Conservation (phyloP, 1,140 invertebrate species). For the Drosophila biarmipes region DNA sequence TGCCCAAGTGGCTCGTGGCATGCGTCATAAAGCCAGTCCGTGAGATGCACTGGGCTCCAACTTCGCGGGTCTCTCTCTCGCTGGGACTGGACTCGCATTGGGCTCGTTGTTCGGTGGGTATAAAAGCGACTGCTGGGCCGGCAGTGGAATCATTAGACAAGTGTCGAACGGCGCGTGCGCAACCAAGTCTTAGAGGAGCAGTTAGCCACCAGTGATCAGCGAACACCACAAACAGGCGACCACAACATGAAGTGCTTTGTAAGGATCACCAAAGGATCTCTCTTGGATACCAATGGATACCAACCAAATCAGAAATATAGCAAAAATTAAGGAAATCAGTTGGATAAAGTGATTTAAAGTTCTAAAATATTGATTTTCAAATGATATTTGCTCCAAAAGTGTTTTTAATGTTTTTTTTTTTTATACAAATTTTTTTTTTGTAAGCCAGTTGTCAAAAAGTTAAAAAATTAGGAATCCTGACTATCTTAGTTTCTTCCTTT, state of each 20-base stretch:
- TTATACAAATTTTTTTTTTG: not conserved
- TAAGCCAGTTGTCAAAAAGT: not conserved
- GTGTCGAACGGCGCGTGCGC: conserved; percentile 68
- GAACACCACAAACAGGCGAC: conserved; percentile 53
- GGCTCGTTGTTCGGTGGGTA: conserved; percentile 26
- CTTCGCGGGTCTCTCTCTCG: conserved; percentile 5
- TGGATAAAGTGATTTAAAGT: not conserved
- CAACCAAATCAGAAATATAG: not conserved
- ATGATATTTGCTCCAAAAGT: not conserved
- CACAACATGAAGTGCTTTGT: conserved; percentile 81
- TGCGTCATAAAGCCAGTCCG: conserved; percentile 40
- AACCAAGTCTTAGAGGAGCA: conserved; percentile 31
- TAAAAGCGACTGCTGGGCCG: conserved; percentile 46
- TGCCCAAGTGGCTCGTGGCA: conserved; percentile 49
- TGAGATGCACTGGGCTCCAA: conserved; percentile 22
- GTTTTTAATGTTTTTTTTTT: not conserved
- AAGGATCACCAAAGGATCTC: conserved; percentile 38
- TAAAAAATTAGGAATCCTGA: too few species aligned
- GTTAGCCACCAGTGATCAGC: conserved; percentile 21
- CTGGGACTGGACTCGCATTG: conserved; percentile 6
- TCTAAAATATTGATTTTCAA: not conserved
- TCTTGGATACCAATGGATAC: conserved; percentile 41
- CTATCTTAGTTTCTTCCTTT: too few species aligned
- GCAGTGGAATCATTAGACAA: conserved; percentile 63
- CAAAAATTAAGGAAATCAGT: not conserved